Evolutionary conservation across 2,113 vertebrate species (phyloP), one percentile per base, ranked within the genome.

Genomic region (Mirza zaza): DNA sequence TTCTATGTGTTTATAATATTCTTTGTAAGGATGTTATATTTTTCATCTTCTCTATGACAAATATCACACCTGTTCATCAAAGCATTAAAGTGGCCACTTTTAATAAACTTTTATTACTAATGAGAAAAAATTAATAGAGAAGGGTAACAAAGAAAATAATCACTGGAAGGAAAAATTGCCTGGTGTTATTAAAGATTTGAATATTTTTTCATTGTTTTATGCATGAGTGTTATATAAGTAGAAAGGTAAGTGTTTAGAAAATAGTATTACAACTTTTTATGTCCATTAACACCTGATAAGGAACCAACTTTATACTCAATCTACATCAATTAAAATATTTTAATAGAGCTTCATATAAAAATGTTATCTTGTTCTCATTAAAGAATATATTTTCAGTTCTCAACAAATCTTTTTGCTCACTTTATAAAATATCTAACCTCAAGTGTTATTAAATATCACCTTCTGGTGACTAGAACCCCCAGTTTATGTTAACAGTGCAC

Each of bases 1-100:
- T 65, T 79, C 20, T 91, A 63, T 73, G 93, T 96, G 76, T 95
- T 97, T 92, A 88, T 61, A 13, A 29, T 59, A 68, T 88, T 23
- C 88, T 93, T 14, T n/a, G 34, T 91, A 95, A 97, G 92, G 93
- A 98, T 90, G 75, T 94, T 59, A 67, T 87, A 91, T 81, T 97
- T 90, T 90, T 39, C 1, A 90, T 3, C 36, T 98, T 96, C 92
- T 97, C 55, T 92, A 52, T 76, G 76, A 52, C 59, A 97, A 3
- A 2, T 52, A 57, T 32, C 25, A 75, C 96, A 97, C 93, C 96
- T 97, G 95, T 50, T 75, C 85, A 57, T 89, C 15, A 96, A 57
- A 83, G 70, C 25, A 42, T 27, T 5, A 63, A 75, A 63, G 70
- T 36, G 68, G 9, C 5, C 57, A 71, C 34, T 83, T 42, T 83